These are phyloP conservation scores for Carassius carassius DNA, from an alignment of 2,113 vertebrate species.

Conservation along the genomic window DNA sequence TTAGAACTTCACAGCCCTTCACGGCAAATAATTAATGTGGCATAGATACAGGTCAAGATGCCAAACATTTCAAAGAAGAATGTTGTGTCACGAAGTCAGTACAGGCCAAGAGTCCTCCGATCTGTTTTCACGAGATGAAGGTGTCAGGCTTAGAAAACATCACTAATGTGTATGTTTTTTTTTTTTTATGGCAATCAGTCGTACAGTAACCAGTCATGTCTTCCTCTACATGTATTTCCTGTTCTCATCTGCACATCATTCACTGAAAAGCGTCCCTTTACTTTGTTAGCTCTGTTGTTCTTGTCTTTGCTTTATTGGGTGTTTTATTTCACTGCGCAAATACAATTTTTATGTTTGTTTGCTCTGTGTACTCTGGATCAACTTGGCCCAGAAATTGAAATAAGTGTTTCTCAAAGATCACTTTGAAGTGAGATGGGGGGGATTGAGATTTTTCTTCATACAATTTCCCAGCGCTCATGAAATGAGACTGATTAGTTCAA, in stretches of 20 bases:
- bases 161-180: background rate
- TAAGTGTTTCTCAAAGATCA: conserved; percentile 29
- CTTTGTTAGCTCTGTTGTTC: conserved; percentile 25
- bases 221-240: background rate
- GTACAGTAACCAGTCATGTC: background rate
- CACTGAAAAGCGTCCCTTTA: background rate
- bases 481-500: conserved; percentile 60
- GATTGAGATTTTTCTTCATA: conserved; percentile 38
- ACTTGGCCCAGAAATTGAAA: conserved; percentile 47
- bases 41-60: background rate
- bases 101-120: background rate
- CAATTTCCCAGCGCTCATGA: conserved; percentile 52
- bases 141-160: background rate
- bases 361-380: conserved; percentile 43
- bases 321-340: conserved; percentile 40
- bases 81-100: background rate
- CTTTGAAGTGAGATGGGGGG: conserved; percentile 42
- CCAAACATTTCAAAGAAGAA: background rate
- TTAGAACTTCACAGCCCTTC: background rate
- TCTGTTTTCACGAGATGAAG: background rate
- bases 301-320: conserved; percentile 40
- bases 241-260: conserved; percentile 27
- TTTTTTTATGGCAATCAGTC: background rate
- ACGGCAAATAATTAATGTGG: background rate
- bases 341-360: conserved; percentile 42